Base-by-base conservation (phyloP, 1,140 invertebrate genomes). In the Trachymyrmex septentrionalis region DNA sequence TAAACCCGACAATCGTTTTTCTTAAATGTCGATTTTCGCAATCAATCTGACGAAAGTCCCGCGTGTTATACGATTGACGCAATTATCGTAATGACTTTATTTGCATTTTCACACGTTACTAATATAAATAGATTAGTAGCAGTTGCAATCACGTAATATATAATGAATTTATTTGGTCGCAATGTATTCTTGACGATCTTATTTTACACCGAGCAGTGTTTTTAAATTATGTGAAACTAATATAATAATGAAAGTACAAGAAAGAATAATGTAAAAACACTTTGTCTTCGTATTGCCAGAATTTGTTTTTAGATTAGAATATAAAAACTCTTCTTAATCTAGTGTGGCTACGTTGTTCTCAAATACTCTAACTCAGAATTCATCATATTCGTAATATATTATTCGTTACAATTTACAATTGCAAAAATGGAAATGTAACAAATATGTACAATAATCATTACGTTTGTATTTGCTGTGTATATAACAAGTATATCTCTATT, bases 1-100 rank as follows among this genome's bases (percentile, higher is more conserved):
- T 48, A 75, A 84, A 84, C 57, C 44, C 14, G 53, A 12, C 80
- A 14, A 71, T 81, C 57, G 64, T 69, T 69, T 30, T 53, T 57
- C 64, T 81, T 71, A 59, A 73, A 73, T 61, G 24, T 38, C 67
- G 38, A 78, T 66, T 48, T 10, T 53, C 16, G 7, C 57, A 63
- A 63, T 77, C 27, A 44, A 4, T 53, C 21, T 44, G 34, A 63
- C 34, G 34, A 76, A 63, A 61, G 14, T 21, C 7, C 12, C 6
- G 44, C 10, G 12, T 48, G 27, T 53, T 19, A n/a, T 14, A 19
- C 27, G 63, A 80, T 53, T 9, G 24, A 48, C 24, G 38, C 21
- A 48, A 30, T 77, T 27, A 10, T 61, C n/a, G 57, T 53, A n/a
- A 80, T 67, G 19, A 67, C 53, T 69, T 67, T 21, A 80, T 30